Evolutionary conservation across 2,113 vertebrate species (phyloP), one percentile per base, ranked within the genome.

Genomic region (Rallus limicola): DNA sequence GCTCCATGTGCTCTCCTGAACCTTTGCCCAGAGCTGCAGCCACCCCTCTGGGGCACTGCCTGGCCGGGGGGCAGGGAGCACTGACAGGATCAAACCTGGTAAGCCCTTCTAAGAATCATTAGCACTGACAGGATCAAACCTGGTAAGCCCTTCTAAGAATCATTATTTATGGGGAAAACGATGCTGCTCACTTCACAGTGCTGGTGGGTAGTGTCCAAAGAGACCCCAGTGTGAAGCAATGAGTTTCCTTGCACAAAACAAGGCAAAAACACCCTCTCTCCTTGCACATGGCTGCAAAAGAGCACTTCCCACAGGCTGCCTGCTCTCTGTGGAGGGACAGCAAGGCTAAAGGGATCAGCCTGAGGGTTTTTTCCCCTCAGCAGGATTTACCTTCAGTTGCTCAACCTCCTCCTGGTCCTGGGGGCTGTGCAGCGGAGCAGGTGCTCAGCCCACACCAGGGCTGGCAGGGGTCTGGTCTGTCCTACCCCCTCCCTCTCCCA

Each of bases 221-320:
- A 48, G 21, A 48, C 48, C 20, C 48, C 23, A 21, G 21, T 48
- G 48, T 48, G 34, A 72, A 80, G 26, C 10, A 13, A 25, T 5
- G 34, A 14, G 29, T 52, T 92, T 29, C 9, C 62, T 48, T 62
- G 40, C 69, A 69, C 63, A 58, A 33, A 74, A 17, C 16, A 7
- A 21, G 2, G 59, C 34, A 24, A 29, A 52, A 83, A 48, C 36
- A 34, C 31, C 31, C 10, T 40, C 46, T 75, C n/a, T 48, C 5
- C 6, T 17, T 56, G 33, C 75, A 20, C 0, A 0, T 13, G 8
- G 67, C 59, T 50, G 40, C 48, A 77, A 60, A 14, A 8, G 1
- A 3, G 42, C 71, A 50, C 55, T 7, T 26, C 86, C 25, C 0
- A 1, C 38, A 12, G 0, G 0, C 50, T 56, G 52, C 36, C 56